Base-by-base conservation (phyloP, 2,888 invertebrate species). In the Rhagium mordax region DNA sequence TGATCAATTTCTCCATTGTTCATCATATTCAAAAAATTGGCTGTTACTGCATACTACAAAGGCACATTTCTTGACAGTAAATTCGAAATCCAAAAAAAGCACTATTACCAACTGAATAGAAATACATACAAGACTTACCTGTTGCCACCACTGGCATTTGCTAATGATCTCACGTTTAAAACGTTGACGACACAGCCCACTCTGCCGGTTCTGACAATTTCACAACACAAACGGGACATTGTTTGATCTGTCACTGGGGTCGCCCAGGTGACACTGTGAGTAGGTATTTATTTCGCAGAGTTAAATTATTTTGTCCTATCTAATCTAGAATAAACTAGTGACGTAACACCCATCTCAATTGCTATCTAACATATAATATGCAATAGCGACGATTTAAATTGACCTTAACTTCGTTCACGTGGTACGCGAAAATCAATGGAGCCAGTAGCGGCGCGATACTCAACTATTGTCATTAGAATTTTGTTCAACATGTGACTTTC, bases 71-170 rank as follows among this genome's bases (percentile, higher is more conserved):
- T n/a, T n/a, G n/a, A n/a, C n/a, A n/a, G n/a, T n/a, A n/a, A 24
- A 55, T 4, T 13, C 24, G 15, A 2, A 51, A 51, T 18, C 7
- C 8, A 29, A 29, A 70, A 70, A 57, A 20, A 24, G 2, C 49
- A 60, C 4, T 41, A 16, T 10, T 27, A 61, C 64, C 65, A 67
- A 68, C 59, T 13, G 20, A 18, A 21, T n/a, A 33, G n/a, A 21
- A 53, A 27, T 47, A 27, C 41, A 67, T 21, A 15, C 49, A 10
- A 29, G 49, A n/a, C 6, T 67, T 72, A 76, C 76, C 72, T 72
- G 65, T 18, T 64, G 55, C 15, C 24, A 16, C 33, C 53, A 57
- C 57, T 21, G 59, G 8, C 15, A 2, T 33, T 15, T 48, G 49
- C 18, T 18, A 64, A 24, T 24, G 18, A 27, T 15, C 68, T 51